Evolutionary conservation across 2,113 vertebrate genomes (phyloP).

Genomic region (Phrynocephalus versicolor): DNA sequence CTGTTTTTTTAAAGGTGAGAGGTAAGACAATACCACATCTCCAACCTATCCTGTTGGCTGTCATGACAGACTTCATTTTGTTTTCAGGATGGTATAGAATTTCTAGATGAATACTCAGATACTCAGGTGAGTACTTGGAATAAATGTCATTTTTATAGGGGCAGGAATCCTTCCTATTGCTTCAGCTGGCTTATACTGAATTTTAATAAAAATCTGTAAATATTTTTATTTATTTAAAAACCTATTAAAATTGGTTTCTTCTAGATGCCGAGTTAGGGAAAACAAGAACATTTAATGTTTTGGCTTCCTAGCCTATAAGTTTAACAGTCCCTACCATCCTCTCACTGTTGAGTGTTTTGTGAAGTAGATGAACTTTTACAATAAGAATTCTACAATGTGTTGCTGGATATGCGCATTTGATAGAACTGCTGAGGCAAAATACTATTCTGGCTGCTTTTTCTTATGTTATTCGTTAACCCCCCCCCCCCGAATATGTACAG

Average conservation of each 20-base stretch:
- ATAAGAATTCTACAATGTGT: not conserved
- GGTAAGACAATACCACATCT: conserved; percentile 64
- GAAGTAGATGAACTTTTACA: not conserved
- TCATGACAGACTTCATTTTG: conserved; percentile 29
- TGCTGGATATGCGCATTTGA: not conserved
- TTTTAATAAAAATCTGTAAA: no score
- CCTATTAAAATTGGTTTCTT: conserved; percentile 36
- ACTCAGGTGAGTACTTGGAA: conserved; percentile 28
- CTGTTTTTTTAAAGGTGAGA: conserved; percentile 58
- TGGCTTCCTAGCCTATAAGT: not conserved
- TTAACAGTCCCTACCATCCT: conserved; percentile 12
- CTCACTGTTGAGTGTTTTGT: not conserved
- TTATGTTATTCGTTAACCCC: no score
- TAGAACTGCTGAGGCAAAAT: not conserved
- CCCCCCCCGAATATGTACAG: not conserved
- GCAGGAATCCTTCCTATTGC: no score
- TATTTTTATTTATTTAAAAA: conserved; percentile 14
- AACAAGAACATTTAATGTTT: not conserved
- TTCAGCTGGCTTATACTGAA: not conserved
- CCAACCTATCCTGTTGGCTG: conserved; percentile 7
- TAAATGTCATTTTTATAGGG: conserved; percentile 26
- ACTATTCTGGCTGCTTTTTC: not conserved
- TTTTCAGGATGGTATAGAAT: conserved; percentile 18
- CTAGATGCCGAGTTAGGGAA: conserved; percentile 10
- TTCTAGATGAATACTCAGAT: not conserved